Percentiles rank a stretch among this genome's conserved stretches.
Evolutionary conservation across 1,140 invertebrate species (phyloP).

Genomic region (Riptortus pedestris): DNA sequence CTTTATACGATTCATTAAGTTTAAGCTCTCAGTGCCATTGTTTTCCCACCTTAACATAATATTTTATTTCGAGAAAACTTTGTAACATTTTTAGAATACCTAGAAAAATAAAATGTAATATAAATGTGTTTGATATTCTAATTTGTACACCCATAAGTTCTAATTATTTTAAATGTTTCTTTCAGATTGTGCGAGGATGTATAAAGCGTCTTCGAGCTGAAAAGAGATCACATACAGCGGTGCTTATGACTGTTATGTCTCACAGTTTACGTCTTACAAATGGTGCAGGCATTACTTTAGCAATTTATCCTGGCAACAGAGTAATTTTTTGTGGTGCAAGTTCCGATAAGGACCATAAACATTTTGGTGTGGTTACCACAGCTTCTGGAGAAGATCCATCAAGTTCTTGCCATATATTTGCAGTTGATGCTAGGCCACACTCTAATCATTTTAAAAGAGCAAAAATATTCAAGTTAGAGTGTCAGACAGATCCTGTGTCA

Average conservation of each 20-base stretch:
- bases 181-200: constrained; percentile 60
- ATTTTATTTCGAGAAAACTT: too few relatives aligned
- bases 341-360: constrained; percentile 78
- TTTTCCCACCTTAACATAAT: too few relatives aligned
- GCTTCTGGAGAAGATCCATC: constrained; percentile 49
- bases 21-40: too few relatives aligned
- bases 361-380: constrained; percentile 84
- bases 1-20: too few relatives aligned
- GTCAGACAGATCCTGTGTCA: constrained; percentile 55
- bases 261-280: constrained; percentile 67
- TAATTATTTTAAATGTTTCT: too few relatives aligned
- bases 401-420: constrained; percentile 91
- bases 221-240: constrained; percentile 74
- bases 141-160: too few relatives aligned
- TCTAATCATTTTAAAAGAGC: constrained; percentile 63
- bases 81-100: too few relatives aligned
- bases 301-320: constrained; percentile 73
- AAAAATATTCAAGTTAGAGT: constrained; percentile 64
- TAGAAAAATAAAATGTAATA: too few relatives aligned
- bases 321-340: constrained; percentile 83
- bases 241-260: constrained; percentile 72
- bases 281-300: constrained; percentile 46
- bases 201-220: constrained; percentile 81
- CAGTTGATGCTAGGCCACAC: constrained; percentile 80
- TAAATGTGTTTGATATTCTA: too few relatives aligned